Conservation (phyloP, 2,113 vertebrate genomes). For the Ibidorhyncha struthersii region DNA sequence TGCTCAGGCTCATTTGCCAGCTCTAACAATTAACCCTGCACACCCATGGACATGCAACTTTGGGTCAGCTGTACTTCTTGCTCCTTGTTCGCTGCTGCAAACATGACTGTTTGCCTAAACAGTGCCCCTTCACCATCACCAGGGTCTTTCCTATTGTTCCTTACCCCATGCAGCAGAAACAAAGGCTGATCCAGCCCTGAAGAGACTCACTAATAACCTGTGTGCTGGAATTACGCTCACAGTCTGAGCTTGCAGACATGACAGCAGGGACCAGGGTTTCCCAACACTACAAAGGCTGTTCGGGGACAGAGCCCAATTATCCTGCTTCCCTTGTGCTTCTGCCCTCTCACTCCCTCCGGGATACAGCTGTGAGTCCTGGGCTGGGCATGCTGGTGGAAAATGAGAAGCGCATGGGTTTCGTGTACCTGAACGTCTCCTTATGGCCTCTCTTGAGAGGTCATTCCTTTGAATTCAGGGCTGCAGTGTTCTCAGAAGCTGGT, state of each 20-base stretch:
- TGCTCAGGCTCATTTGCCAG: not conserved
- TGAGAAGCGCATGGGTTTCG: not conserved
- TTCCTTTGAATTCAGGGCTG: not conserved
- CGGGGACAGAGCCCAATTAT: not conserved
- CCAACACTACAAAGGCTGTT: not conserved
- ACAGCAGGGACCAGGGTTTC: not conserved
- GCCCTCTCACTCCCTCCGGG: not conserved
- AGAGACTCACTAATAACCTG: not conserved
- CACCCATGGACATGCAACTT: fast-evolving
- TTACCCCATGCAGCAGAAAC: not conserved
- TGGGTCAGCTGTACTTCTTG: not conserved
- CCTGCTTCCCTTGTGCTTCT: not conserved
- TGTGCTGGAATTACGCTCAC: not conserved
- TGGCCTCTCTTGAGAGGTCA: not conserved
- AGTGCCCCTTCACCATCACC: not conserved
- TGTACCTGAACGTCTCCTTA: not conserved
- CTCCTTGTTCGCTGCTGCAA: not conserved
- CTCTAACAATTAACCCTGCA: not conserved
- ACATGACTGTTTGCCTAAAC: not conserved
- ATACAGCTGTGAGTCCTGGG: not conserved
- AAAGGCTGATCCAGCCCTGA: not conserved
- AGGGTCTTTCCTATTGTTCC: not conserved
- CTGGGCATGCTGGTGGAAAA: not conserved
- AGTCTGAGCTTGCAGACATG: not conserved
- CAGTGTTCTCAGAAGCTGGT: not conserved